phyloP scores from a whole-genome alignment of 2,888 invertebrate genomes.

The Parapristionchus giblindavisi region DNA sequence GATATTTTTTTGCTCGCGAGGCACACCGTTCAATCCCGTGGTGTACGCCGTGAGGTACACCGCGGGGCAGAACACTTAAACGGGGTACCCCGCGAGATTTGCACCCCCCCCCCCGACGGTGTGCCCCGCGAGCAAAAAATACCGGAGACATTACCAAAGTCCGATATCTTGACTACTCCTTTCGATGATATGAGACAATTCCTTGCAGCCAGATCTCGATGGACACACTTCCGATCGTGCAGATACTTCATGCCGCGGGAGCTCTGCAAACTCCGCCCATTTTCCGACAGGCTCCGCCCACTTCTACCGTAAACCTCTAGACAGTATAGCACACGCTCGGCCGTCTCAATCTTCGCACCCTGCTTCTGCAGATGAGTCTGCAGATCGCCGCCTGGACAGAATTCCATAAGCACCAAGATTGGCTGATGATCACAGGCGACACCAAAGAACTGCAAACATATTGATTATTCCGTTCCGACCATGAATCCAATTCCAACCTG shows the following conservation, averaged over 20 bases:
- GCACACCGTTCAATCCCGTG: too few species aligned
- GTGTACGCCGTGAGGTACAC: too few species aligned
- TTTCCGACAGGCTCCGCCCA: too few species aligned
- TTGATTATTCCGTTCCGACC: too few species aligned
- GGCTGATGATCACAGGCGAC: conserved; percentile 97
- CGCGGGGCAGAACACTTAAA: too few species aligned
- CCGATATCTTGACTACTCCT: conserved; percentile 47
- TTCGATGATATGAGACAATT: conserved; percentile 77
- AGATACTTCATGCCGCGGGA: conserved; percentile 85
- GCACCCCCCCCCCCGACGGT: too few species aligned
- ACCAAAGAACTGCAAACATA: conserved; percentile 86
- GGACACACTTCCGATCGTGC: conserved; percentile 83
- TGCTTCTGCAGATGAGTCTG: conserved; percentile 44
- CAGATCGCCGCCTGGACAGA: conserved; percentile 75
- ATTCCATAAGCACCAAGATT: conserved; percentile 98
- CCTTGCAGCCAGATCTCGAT: conserved; percentile 84
- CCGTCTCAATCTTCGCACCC: conserved; percentile 31
- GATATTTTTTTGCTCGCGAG: too few species aligned
- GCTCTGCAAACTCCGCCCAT: conserved; percentile 71
- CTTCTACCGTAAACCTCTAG: not conserved
- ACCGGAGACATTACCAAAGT: conserved; percentile 43
- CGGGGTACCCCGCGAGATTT: too few species aligned
- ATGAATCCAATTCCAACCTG: too few species aligned
- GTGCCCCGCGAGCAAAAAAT: too few species aligned
- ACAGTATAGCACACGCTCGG: conserved; percentile 32